These are phyloP conservation scores for Pteria penguin DNA, from an alignment of 2,888 invertebrate species.

Conservation along the genomic window DNA sequence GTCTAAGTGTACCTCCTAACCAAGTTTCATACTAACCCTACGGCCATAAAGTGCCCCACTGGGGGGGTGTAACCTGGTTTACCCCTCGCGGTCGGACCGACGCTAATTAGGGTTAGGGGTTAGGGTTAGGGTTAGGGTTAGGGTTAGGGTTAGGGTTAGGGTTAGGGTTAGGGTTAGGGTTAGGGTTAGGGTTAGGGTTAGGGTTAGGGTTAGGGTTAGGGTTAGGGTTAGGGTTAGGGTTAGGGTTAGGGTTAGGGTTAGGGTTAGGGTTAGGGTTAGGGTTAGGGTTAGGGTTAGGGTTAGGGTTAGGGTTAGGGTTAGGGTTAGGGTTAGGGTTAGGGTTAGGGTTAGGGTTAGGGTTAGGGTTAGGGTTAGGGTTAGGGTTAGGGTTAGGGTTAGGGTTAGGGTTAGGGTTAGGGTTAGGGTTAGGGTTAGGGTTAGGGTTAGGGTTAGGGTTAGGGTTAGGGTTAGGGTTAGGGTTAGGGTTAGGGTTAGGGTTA, in stretches of 20 bases:
- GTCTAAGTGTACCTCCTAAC: too few species aligned
- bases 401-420: constrained; percentile 19
- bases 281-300: constrained; percentile 17
- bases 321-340: constrained; percentile 6
- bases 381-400: constrained; percentile 30
- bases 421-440: constrained; percentile 20
- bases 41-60: too few species aligned
- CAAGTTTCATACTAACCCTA: too few species aligned
- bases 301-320: constrained; percentile 18
- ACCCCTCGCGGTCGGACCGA: too few species aligned
- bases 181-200: too few species aligned
- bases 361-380: constrained; percentile 29
- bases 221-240: constrained; percentile 20
- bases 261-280: constrained; percentile 17
- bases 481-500: constrained; percentile 25
- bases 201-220: too few species aligned
- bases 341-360: constrained; percentile 6
- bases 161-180: constrained; percentile 26
- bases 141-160: constrained; percentile 11
- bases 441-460: constrained; percentile 20
- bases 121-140: too few species aligned
- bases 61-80: too few species aligned
- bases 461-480: constrained; percentile 28
- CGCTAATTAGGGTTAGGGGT: too few species aligned
- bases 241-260: constrained; percentile 25